These are phyloP conservation scores for Grammomys surdaster DNA, from an alignment of 2,113 vertebrate species.

Conservation along the genomic window DNA sequence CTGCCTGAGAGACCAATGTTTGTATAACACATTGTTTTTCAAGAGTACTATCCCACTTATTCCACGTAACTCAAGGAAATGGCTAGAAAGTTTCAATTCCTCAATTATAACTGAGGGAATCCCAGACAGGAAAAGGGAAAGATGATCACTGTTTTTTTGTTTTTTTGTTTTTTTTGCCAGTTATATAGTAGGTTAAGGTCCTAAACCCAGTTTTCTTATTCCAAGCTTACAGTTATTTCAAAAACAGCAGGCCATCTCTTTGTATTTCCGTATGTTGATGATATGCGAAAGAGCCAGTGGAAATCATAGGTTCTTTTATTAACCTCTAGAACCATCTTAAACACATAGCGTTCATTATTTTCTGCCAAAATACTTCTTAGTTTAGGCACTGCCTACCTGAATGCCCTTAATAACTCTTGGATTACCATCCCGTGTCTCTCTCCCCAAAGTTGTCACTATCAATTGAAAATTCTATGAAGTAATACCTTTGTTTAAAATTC, in stretches of 20 bases:
- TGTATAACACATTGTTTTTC: conserved; percentile 44
- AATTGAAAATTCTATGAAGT: not conserved
- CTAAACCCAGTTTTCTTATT: conserved; percentile 1
- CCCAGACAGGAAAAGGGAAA: not conserved
- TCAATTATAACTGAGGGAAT: conserved; percentile 40
- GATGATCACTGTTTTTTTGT: not conserved
- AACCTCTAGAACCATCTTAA: not conserved
- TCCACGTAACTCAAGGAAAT: conserved; percentile 38
- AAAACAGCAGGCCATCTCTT: conserved; percentile 4
- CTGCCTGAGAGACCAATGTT: conserved; percentile 45
- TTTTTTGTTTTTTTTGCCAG: not conserved
- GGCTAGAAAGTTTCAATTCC: conserved; percentile 50
- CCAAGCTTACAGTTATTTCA: not conserved
- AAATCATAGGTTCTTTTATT: not conserved
- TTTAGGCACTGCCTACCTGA: not conserved
- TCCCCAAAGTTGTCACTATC: not conserved
- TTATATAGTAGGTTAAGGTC: not conserved
- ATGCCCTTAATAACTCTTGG: not conserved
- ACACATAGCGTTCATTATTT: not conserved
- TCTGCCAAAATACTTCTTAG: not conserved
- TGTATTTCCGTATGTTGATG: not conserved
- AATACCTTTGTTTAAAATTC: conserved; percentile 28
- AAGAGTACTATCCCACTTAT: conserved; percentile 11
- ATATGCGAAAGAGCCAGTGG: not conserved
- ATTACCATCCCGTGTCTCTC: not conserved